Evolutionary conservation across 1,140 invertebrate species (phyloP).

Genomic region (Latrodectus geometricus): DNA sequence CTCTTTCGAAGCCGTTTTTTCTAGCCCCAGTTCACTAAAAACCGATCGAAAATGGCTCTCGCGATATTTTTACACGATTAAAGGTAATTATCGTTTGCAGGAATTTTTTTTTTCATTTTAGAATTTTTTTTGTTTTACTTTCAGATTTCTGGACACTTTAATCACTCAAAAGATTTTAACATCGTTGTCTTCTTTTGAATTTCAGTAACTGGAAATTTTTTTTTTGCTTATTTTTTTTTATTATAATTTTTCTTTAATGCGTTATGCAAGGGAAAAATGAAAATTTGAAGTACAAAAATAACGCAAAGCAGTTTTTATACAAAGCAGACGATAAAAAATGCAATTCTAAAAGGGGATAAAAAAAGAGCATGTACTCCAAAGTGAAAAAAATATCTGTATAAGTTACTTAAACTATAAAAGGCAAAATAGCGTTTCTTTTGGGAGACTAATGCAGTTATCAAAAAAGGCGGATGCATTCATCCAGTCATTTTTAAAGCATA

Average conservation of each 20-base stretch:
- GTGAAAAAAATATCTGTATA: constrained; percentile 9
- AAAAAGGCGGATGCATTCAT: constrained; percentile 34
- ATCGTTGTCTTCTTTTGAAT: constrained; percentile 27
- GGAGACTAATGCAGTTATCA: constrained; percentile 44
- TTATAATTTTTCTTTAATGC: constrained; percentile 17
- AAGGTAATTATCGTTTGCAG: constrained; percentile 44
- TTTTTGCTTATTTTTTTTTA: background rate
- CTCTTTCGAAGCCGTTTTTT: constrained; percentile 2
- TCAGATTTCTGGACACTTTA: constrained; percentile 33
- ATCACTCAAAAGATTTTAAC: constrained; percentile 52
- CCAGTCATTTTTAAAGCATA: constrained; percentile 41
- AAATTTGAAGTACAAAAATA: constrained; percentile 6
- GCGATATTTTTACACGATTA: constrained; percentile 55
- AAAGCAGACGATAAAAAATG: background rate
- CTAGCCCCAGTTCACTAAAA: constrained; percentile 3
- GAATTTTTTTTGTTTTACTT: constrained; percentile 20
- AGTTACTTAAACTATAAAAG: constrained; percentile 56
- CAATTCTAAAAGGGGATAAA: background rate
- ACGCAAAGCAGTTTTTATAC: background rate
- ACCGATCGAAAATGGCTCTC: constrained; percentile 52
- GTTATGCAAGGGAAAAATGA: background rate
- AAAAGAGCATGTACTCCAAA: background rate
- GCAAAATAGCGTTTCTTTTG: constrained; percentile 51
- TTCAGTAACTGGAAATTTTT: background rate
- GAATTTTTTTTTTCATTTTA: background rate